Conservation (phyloP, 2,797 vertebrate genomes). For the Anisognathus igniventris region DNA sequence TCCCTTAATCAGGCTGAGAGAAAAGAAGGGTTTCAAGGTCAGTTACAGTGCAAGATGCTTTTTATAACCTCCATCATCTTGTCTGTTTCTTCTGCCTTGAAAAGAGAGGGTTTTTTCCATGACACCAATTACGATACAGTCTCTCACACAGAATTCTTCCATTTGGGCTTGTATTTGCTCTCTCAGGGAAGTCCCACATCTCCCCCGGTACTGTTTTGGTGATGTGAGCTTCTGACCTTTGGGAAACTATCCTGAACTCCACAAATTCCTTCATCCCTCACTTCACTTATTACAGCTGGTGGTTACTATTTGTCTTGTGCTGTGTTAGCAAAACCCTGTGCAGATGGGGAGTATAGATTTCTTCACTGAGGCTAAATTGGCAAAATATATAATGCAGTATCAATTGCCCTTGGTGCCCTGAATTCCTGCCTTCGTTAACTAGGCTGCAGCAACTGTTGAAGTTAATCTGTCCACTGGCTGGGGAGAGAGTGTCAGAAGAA, state of each 20-base stretch:
- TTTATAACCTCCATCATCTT: conserved; percentile 57
- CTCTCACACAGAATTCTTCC: conserved; percentile 31
- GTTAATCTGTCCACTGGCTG: background rate
- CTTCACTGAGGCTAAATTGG: conserved; percentile 59
- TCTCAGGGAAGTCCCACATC: conserved; percentile 14
- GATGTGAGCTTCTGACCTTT: conserved; percentile 51
- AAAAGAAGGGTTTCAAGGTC: conserved; percentile 58
- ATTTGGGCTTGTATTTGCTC: conserved; percentile 17
- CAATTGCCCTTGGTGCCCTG: conserved; percentile 52
- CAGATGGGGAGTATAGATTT: conserved; percentile 60
- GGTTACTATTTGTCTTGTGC: conserved; percentile 55
- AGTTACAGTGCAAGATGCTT: conserved; percentile 37
- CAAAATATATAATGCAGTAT: conserved; percentile 58
- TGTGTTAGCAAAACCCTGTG: conserved; percentile 52
- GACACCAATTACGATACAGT: conserved; percentile 12
- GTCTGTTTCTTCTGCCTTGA: conserved; percentile 40
- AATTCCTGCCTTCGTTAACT: conserved; percentile 32
- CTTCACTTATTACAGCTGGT: conserved; percentile 41
- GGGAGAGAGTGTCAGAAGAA: background rate
- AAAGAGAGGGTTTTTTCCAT: background rate
- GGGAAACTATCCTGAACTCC: conserved; percentile 42
- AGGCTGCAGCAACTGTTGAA: conserved; percentile 18
- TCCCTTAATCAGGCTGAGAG: conserved; percentile 44
- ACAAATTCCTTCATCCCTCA: conserved; percentile 45
- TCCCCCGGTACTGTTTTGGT: background rate